Base-by-base conservation (phyloP, 2,888 invertebrate genomes). In the Acleris laterana region DNA sequence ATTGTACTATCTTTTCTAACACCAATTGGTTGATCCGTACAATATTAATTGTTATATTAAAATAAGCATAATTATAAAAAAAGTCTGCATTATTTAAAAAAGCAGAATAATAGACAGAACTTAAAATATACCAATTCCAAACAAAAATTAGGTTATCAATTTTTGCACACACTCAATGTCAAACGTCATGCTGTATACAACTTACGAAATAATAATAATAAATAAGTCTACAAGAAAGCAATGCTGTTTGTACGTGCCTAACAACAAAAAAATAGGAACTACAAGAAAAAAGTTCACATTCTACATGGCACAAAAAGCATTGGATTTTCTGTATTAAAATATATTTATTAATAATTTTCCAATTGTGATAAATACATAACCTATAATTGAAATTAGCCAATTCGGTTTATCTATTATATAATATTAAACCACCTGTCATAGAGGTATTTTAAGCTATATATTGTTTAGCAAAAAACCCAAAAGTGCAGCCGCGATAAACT, bases 391-490 rank as follows among this genome's bases (percentile, higher is more conserved):
- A 44, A 55, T 44, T 59, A 59, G 59, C 63, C 60, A 68, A 63
- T 63, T 68, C 38, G 44, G 32, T 62, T 53, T 49, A 46, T 51
- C n/a, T 38, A 60, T 46, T 57, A 46, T n/a, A 42, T 42, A 25
- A 16, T 62, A 55, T 51, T 22, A 59, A 49, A 66, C 55, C 63
- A 72, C 73, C 72, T 72, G 73, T 74, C 71, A 65, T 70, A 68
- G 66, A 73, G 72, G 72, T 70, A 72, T 72, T 74, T 65, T 59
- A 61, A 69, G 69, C 62, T 60, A 70, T 68, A 20, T 42, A 65
- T 53, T 65, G 50, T 68, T 72, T 77, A 78, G 77, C 77, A 72
- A 74, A 75, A 70, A 75, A 73, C 72, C 70, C 62, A 74, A 65
- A 60, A 69, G 74, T 76, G 77, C 77, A 76, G 72, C 71, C 74